Evolutionary conservation across 2,888 invertebrate species (phyloP).

Genomic region (Homarus gammarus): DNA sequence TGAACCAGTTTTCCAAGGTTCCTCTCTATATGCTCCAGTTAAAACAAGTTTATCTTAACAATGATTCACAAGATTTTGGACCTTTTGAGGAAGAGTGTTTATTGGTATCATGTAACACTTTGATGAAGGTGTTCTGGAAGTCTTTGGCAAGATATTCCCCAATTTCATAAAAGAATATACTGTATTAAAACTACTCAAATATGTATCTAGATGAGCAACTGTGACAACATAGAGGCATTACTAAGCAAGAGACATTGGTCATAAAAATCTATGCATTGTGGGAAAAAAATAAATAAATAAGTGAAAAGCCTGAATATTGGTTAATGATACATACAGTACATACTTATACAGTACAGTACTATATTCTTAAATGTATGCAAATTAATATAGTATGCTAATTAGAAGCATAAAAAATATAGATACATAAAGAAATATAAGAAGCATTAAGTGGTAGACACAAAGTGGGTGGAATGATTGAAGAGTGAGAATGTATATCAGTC

Average conservation of each 20-base stretch:
- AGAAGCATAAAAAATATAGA: not conserved
- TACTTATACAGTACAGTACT: not conserved
- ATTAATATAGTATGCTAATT: not conserved
- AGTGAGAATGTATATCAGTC: no score
- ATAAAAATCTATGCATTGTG: conserved; percentile 42
- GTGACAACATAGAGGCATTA: conserved; percentile 68
- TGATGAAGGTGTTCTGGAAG: no score
- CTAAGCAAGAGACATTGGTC: conserved; percentile 51
- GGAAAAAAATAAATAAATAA: conserved; percentile 19
- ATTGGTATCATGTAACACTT: not conserved
- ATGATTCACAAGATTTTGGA: not conserved
- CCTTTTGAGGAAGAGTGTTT: not conserved
- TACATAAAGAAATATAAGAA: not conserved
- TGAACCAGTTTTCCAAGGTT: not conserved
- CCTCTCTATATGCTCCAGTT: not conserved
- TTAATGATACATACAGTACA: not conserved
- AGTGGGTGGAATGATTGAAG: not conserved
- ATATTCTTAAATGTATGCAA: conserved; percentile 21
- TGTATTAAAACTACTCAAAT: conserved; percentile 35
- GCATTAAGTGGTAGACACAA: not conserved
- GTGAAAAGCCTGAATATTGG: conserved; percentile 10
- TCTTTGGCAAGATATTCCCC: no score
- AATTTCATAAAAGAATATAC: no score
- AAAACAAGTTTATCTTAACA: not conserved
- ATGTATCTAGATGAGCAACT: conserved; percentile 52